Percentiles rank a stretch among this genome's conserved stretches.
phyloP scores from a whole-genome alignment of 2,797 vertebrate genomes.

The Sternarchorhynchus goeldii region DNA sequence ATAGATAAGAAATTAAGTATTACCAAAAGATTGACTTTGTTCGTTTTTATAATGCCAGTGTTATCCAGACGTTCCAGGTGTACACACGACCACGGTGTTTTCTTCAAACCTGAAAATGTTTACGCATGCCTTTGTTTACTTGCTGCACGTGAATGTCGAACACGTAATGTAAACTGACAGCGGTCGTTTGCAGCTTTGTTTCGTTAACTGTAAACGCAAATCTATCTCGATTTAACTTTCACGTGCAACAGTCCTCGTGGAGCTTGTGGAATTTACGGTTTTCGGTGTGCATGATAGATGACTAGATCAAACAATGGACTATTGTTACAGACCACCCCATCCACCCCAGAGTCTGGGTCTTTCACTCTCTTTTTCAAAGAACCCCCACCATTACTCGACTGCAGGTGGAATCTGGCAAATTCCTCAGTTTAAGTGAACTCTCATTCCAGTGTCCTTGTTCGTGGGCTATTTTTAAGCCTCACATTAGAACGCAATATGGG shows the following conservation, averaged over 20 bases:
- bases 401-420: background rate
- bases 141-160: background rate
- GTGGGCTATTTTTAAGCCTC: no score
- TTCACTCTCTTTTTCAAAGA: background rate
- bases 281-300: slow-evolving; percentile 13
- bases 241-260: slow-evolving; percentile 21
- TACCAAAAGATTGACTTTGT: no score
- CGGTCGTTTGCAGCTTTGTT: no score
- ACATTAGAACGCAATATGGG: background rate
- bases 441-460: background rate
- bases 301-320: slow-evolving; percentile 40
- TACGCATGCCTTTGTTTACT: background rate
- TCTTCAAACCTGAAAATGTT: no score
- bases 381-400: no score
- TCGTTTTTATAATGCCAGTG: no score
- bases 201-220: background rate
- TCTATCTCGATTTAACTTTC: background rate
- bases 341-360: background rate
- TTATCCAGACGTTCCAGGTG: no score
- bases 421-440: no score
- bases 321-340: slow-evolving; percentile 29
- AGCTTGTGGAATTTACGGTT: slow-evolving; percentile 44
- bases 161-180: no score
- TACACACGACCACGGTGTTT: no score
- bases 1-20: no score